Percentiles rank a stretch among this genome's conserved stretches.
Conservation (phyloP, 92 coral and sea anemone species). For the Epizoanthus rinbou region DNA sequence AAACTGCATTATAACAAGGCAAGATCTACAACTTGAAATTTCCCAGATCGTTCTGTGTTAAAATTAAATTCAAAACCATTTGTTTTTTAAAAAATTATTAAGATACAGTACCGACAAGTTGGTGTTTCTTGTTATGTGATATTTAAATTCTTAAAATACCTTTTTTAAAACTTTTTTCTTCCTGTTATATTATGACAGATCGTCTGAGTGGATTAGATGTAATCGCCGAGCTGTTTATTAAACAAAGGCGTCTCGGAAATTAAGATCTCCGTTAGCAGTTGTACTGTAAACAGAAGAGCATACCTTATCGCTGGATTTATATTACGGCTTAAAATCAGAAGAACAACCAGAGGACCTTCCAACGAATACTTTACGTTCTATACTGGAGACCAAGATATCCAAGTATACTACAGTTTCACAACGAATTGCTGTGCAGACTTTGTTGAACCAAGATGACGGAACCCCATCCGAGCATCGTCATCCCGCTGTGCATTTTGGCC, state of each 20-base stretch:
- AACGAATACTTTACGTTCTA: too few species aligned
- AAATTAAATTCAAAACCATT: too few species aligned
- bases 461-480: constrained; percentile 29
- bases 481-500: constrained; percentile 65
- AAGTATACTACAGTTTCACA: background rate
- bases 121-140: too few species aligned
- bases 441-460: background rate
- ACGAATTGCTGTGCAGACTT: background rate
- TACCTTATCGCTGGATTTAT: background rate
- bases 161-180: too few species aligned
- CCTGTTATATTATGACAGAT: constrained; percentile 16
- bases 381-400: too few species aligned
- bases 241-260: background rate
- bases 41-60: too few species aligned
- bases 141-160: too few species aligned
- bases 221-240: background rate
- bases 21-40: too few species aligned
- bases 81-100: too few species aligned
- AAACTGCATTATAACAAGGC: too few species aligned
- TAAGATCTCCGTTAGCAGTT: background rate
- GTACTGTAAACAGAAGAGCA: background rate
- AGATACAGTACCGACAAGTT: too few species aligned
- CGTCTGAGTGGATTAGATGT: background rate
- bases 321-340: background rate
- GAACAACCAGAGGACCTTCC: background rate